These are phyloP conservation scores for Caenorhabditis elegans DNA, from an alignment of 1,140 invertebrate genomes.

Conservation along the genomic window WBcel235 BX284602.5:5030001-5030500, in stretches of 20 bases:
- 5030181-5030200: slow-evolving; percentile 73
- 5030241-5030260: slow-evolving; percentile 79
- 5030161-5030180: background rate
- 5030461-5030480: slow-evolving; percentile 61
- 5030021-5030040: slow-evolving; percentile 67
- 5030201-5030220: slow-evolving; percentile 81
- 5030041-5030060: slow-evolving; percentile 69
- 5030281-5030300: slow-evolving; percentile 79
- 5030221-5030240: slow-evolving; percentile 83
- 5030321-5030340: background rate
- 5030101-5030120: slow-evolving; percentile 67
- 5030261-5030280: slow-evolving; percentile 83
- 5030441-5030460: slow-evolving; percentile 67
- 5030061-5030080: slow-evolving; percentile 68
- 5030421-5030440: slow-evolving; percentile 79
- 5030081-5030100: slow-evolving; percentile 70
- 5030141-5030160: slow-evolving; percentile 23
- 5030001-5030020: slow-evolving; percentile 19
- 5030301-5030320: slow-evolving; percentile 68
- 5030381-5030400: slow-evolving; percentile 84
- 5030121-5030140: slow-evolving; percentile 5
- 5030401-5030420: slow-evolving; percentile 79
- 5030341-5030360: slow-evolving; percentile 68
- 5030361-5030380: slow-evolving; percentile 79
- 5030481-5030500: slow-evolving; percentile 29